Percentiles rank a stretch among this genome's conserved stretches.
These are phyloP conservation scores for Bimastos eiseni DNA, from an alignment of 2,888 invertebrate genomes.

Conservation along the genomic window DNA sequence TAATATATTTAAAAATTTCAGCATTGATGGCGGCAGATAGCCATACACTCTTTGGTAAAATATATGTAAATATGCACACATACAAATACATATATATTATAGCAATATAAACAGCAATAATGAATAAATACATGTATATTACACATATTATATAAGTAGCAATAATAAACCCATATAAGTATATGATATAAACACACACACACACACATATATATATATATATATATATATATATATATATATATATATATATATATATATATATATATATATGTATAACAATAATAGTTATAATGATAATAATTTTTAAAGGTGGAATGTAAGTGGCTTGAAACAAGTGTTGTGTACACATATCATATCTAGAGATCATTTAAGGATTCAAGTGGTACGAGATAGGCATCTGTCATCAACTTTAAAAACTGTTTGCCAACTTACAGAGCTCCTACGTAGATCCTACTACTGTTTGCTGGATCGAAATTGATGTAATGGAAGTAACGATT, in stretches of 20 bases:
- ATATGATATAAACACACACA: too few relatives aligned
- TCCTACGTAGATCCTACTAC: conserved; percentile 13
- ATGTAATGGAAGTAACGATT: conserved; percentile 5
- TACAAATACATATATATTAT: neutral
- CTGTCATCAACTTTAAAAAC: neutral
- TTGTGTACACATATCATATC: neutral
- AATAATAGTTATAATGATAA: neutral
- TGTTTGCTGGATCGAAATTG: neutral
- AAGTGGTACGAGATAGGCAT: neutral
- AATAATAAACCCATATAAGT: neutral
- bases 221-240: too few relatives aligned
- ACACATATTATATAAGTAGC: too few relatives aligned
- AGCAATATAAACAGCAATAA: neutral
- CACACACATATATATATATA: too few relatives aligned
- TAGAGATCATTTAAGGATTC: neutral
- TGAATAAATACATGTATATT: too few relatives aligned
- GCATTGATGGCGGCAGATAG: neutral
- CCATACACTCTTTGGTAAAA: neutral
- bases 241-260: too few relatives aligned
- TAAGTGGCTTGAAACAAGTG: neutral
- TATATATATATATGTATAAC: too few relatives aligned
- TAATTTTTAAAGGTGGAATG: neutral
- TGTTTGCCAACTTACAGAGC: conserved; percentile 1
- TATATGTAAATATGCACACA: neutral
- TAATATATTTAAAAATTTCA: neutral